phyloP scores from a whole-genome alignment of 2,113 vertebrate genomes.

The Oxyruncus cristatus region DNA sequence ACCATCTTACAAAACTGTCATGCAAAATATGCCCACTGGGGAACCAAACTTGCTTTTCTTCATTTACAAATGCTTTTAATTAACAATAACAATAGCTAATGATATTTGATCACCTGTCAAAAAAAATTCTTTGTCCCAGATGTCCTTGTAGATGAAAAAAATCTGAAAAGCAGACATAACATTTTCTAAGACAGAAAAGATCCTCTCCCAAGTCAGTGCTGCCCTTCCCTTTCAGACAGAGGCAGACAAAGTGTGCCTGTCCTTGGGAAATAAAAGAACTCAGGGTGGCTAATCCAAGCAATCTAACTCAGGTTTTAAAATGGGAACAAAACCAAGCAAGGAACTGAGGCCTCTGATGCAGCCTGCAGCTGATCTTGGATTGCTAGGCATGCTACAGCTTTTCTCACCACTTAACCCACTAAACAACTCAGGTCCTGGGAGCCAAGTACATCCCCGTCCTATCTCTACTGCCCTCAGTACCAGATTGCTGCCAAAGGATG shows the following conservation, averaged over 20 bases:
- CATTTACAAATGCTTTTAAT: conserved; percentile 42
- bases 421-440: neutral
- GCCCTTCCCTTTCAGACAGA: neutral
- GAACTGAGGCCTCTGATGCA: neutral
- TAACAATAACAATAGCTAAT: conserved; percentile 35
- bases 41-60: conserved; percentile 8
- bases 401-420: neutral
- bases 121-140: neutral
- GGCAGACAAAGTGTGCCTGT: neutral
- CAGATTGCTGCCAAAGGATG: neutral
- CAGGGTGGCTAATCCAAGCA: neutral
- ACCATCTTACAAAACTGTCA: conserved; percentile 4
- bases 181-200: neutral
- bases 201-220: neutral
- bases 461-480: neutral
- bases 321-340: neutral
- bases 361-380: neutral
- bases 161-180: neutral
- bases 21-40: conserved; percentile 8
- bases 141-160: conserved; percentile 3
- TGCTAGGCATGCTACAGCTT: neutral
- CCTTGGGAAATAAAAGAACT: neutral
- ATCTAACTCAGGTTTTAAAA: neutral
- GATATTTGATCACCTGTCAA: conserved; percentile 39
- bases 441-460: neutral